These are phyloP conservation scores for Oncorhynchus mykiss DNA, from an alignment of 2,113 vertebrate genomes.

Conservation along the genomic window DNA sequence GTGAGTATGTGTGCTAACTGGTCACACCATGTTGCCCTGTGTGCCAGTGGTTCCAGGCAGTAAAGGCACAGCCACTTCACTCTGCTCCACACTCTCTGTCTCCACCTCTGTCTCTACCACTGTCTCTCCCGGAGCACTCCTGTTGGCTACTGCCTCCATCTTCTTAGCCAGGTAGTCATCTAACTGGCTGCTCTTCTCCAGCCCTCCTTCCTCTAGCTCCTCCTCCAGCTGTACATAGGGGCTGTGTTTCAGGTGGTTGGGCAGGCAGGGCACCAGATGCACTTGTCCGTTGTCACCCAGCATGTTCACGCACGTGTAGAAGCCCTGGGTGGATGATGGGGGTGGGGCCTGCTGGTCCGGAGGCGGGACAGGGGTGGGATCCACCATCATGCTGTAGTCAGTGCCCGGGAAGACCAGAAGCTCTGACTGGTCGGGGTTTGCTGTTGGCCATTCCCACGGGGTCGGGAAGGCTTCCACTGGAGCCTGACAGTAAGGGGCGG, in stretches of 20 bases:
- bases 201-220: background rate
- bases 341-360: background rate
- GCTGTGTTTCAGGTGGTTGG: slow-evolving; percentile 20
- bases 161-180: slow-evolving; percentile 26
- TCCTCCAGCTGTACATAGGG: slow-evolving; percentile 1
- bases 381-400: slow-evolving; percentile 57
- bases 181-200: slow-evolving; percentile 40
- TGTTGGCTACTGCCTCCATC: background rate
- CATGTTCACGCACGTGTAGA: slow-evolving; percentile 74
- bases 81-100: background rate
- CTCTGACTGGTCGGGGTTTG: slow-evolving; percentile 10
- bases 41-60: slow-evolving; percentile 29
- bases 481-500: background rate
- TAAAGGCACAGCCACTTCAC: slow-evolving; percentile 42
- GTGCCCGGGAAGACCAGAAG: slow-evolving; percentile 39
- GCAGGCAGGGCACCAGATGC: slow-evolving; percentile 68
- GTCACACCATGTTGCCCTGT: slow-evolving; percentile 14
- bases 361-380: background rate
- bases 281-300: slow-evolving; percentile 58
- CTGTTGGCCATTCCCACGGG: slow-evolving; percentile 18
- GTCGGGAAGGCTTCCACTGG: background rate
- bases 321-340: slow-evolving; percentile 46
- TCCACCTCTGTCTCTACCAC: background rate
- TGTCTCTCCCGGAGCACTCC: background rate
- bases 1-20: background rate